phyloP scores from a whole-genome alignment of 2,888 invertebrate species.

The Muscina levida region DNA sequence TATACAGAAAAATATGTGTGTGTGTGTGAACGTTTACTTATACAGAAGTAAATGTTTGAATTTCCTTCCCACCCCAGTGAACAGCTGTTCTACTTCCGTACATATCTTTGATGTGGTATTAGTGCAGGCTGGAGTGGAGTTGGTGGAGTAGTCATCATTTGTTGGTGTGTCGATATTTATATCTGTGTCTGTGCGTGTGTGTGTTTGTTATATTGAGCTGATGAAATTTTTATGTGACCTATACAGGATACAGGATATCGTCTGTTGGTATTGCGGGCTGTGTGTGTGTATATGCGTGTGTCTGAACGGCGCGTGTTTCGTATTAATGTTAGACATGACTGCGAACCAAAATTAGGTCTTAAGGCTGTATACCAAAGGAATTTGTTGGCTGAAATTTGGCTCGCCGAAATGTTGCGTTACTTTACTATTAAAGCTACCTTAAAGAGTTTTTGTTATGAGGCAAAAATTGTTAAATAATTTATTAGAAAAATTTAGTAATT shows the following conservation, averaged over 20 bases:
- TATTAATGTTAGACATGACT: slow-evolving; percentile 64
- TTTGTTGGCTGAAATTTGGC: background rate
- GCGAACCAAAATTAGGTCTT: slow-evolving; percentile 55
- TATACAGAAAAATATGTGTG: background rate
- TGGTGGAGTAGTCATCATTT: background rate
- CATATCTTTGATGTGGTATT: background rate
- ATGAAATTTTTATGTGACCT: too few relatives aligned
- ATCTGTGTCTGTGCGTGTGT: background rate
- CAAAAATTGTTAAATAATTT: too few relatives aligned
- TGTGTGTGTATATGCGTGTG: slow-evolving; percentile 17
- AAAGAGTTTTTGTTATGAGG: too few relatives aligned
- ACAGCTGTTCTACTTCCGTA: slow-evolving; percentile 5
- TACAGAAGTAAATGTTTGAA: background rate
- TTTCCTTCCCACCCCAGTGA: background rate
- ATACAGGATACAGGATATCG: too few relatives aligned
- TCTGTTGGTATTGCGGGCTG: too few relatives aligned
- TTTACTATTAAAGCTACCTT: too few relatives aligned
- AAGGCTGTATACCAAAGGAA: slow-evolving; percentile 11
- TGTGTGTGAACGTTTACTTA: slow-evolving; percentile 9
- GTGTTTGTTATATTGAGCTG: background rate
- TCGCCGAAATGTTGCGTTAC: too few relatives aligned
- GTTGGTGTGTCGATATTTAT: background rate
- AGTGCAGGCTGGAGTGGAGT: background rate
- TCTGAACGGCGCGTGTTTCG: slow-evolving; percentile 61
- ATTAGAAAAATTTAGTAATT: too few relatives aligned